A percentile compares a stretch with the other conserved stretches of the same genome.
Conservation (phyloP, 2,797 vertebrate species). For the Hoplostethus atlanticus region DNA sequence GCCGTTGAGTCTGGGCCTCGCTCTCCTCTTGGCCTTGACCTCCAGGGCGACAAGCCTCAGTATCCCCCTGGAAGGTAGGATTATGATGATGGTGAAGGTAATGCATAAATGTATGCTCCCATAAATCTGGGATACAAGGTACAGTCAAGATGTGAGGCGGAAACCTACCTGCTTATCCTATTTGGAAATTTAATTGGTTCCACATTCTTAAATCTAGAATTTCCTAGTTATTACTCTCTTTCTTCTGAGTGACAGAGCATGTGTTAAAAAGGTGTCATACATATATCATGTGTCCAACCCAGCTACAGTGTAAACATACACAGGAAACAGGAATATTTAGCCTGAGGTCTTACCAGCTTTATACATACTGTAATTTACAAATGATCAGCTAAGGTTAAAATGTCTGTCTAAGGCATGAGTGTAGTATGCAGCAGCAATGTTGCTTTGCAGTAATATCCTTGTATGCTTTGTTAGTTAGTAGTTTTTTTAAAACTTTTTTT, state of each 20-base stretch:
- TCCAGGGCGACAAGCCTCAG: slow-evolving; percentile 55
- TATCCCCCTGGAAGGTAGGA: slow-evolving; percentile 81
- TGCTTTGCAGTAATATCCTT: not conserved
- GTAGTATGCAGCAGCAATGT: no score
- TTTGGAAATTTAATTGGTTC: not conserved
- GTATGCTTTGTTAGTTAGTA: slow-evolving; percentile 7
- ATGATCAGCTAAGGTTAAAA: no score
- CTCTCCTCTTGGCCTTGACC: slow-evolving; percentile 74
- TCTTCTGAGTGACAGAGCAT: not conserved
- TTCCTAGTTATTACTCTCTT: not conserved
- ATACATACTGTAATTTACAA: not conserved
- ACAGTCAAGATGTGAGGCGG: no score
- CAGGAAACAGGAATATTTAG: not conserved
- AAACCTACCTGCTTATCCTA: not conserved
- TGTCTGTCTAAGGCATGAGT: no score
- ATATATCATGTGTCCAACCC: not conserved
- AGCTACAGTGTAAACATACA: not conserved
- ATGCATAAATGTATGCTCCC: not conserved
- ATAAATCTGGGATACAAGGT: not conserved
- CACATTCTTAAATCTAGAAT: not conserved
- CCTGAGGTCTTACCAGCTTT: not conserved
- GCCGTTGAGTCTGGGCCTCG: slow-evolving; percentile 61
- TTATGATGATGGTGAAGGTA: not conserved
- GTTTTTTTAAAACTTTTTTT: no score
- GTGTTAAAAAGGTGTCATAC: not conserved